Conservation (phyloP, 2,113 vertebrate genomes). For the Nerophis lumbriciformis region DNA sequence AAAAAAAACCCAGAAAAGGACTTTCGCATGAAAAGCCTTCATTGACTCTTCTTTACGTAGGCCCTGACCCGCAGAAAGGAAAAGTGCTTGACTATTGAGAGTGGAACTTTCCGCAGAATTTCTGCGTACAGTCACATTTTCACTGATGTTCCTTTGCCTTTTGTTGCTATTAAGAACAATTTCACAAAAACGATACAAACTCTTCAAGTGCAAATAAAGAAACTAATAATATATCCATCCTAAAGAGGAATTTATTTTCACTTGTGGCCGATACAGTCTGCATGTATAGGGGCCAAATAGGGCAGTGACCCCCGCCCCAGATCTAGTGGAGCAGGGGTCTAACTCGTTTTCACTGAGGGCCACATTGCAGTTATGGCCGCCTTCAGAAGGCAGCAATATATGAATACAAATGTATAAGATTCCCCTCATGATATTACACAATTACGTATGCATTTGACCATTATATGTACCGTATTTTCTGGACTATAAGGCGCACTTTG, state of each 20-base stretch:
- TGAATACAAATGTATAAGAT: too few species aligned
- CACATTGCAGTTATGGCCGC: too few species aligned
- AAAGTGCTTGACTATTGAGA: constrained; percentile 7
- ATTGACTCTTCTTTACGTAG: constrained; percentile 1
- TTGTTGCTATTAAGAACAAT: background rate
- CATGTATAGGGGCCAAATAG: background rate
- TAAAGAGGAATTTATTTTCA: too few species aligned
- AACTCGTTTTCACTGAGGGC: too few species aligned
- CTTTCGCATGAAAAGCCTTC: constrained; percentile 29
- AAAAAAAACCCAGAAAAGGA: background rate
- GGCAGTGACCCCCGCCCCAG: background rate
- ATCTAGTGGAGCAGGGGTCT: too few species aligned
- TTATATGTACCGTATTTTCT: too few species aligned
- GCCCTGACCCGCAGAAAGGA: constrained; percentile 3
- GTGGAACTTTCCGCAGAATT: constrained; percentile 10
- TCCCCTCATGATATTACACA: too few species aligned
- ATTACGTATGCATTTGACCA: too few species aligned
- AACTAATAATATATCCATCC: too few species aligned
- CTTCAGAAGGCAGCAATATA: too few species aligned
- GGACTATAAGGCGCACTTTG: too few species aligned
- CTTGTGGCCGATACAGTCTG: background rate
- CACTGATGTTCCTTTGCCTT: background rate
- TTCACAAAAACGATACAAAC: background rate
- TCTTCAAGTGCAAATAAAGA: too few species aligned
- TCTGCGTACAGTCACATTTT: background rate